A percentile compares a stretch with the other conserved stretches of the same genome.
Conservation (phyloP, 2,797 vertebrate genomes). For the Pelobates cultripes region DNA sequence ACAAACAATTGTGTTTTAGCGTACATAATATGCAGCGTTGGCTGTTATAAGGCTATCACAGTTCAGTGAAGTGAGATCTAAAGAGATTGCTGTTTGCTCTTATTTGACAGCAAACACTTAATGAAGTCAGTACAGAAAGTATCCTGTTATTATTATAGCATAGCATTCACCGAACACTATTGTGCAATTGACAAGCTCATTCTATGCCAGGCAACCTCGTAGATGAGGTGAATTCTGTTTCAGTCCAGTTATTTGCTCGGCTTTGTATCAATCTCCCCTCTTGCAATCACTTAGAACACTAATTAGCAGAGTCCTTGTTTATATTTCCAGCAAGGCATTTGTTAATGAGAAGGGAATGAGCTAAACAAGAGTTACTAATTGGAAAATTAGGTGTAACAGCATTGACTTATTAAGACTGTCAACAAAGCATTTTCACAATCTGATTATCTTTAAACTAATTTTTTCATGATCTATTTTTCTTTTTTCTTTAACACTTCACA, state of each 20-base stretch:
- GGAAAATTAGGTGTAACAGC: constrained; percentile 52
- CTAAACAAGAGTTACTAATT: constrained; percentile 53
- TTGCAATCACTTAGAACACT: constrained; percentile 34
- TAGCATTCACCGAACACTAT: constrained; percentile 11
- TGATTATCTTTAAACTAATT: neutral
- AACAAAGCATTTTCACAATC: neutral
- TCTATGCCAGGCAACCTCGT: neutral
- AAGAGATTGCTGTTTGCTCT: constrained; percentile 25
- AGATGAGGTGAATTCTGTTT: fast-evolving
- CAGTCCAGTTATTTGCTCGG: constrained; percentile 34
- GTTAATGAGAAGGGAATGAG: constrained; percentile 49
- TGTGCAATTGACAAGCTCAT: constrained; percentile 20
- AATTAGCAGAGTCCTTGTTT: constrained; percentile 44
- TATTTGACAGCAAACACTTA: constrained; percentile 30
- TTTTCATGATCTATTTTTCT: neutral
- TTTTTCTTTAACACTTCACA: constrained; percentile 12
- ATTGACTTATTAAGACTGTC: constrained; percentile 36
- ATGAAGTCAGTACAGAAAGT: constrained; percentile 7
- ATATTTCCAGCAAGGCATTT: constrained; percentile 41
- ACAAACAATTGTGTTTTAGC: constrained; percentile 26
- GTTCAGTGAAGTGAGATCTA: constrained; percentile 13
- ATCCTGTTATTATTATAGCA: constrained; percentile 13
- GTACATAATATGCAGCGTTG: constrained; percentile 1
- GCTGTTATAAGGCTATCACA: neutral
- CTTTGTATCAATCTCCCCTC: constrained; percentile 54